Conservation (phyloP, 2,888 invertebrate genomes). For the Epinotia bilunana region DNA sequence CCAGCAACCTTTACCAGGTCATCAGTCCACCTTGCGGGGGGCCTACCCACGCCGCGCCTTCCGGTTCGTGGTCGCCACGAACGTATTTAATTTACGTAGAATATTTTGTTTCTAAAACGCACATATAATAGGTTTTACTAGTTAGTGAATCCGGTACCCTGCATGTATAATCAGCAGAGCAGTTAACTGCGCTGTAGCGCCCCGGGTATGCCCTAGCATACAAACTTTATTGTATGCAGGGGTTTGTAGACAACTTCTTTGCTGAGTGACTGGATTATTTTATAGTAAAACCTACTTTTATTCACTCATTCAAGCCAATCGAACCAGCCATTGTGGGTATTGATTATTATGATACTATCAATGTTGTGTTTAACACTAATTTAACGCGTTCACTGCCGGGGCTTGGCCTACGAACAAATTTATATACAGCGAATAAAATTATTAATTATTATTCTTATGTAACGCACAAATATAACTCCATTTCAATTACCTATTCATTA, state of each 20-base stretch:
- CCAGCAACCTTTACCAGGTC: no score
- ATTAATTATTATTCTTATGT: background rate
- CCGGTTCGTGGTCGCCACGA: no score
- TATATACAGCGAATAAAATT: background rate
- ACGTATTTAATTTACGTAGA: background rate
- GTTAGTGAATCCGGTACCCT: no score
- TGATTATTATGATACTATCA: background rate
- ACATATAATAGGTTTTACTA: background rate
- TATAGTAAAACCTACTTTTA: no score
- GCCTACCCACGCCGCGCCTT: no score
- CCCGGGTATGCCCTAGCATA: no score
- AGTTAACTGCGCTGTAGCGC: no score
- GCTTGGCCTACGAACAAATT: background rate
- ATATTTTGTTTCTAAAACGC: background rate
- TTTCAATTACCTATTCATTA: conserved; percentile 25
- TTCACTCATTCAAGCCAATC: background rate
- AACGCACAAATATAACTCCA: conserved; percentile 31
- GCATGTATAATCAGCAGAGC: no score
- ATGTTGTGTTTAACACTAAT: conserved; percentile 6
- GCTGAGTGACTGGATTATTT: no score
- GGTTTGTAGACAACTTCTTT: no score
- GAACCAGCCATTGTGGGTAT: background rate
- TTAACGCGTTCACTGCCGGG: background rate
- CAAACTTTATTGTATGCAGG: no score
- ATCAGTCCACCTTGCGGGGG: no score